Evolutionary conservation across 2,888 invertebrate genomes (phyloP).

Genomic region (Caenorhabditis sp.): DNA sequence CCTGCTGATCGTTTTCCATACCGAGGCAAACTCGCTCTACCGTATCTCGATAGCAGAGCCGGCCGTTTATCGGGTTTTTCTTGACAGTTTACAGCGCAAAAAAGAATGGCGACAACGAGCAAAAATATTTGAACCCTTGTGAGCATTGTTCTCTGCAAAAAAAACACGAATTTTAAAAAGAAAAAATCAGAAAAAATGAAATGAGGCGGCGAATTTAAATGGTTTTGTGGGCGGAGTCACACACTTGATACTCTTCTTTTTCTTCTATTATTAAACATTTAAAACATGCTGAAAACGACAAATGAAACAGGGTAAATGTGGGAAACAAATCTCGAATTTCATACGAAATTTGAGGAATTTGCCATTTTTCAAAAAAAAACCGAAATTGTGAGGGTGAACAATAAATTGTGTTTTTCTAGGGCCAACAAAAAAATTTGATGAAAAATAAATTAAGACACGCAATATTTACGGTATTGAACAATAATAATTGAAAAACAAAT

Average conservation of each 20-base stretch:
- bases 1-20: slow-evolving; percentile 34
- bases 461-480: neutral
- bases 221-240: neutral
- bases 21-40: slow-evolving; percentile 30
- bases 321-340: slow-evolving; percentile 1
- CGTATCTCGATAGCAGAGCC: slow-evolving; percentile 32
- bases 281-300: neutral
- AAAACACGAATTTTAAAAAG: neutral
- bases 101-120: slow-evolving; percentile 11
- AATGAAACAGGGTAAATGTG: neutral
- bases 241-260: too few species aligned
- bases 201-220: neutral
- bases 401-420: too few species aligned
- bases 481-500: slow-evolving; percentile 2
- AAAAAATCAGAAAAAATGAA: neutral
- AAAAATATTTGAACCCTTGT: slow-evolving; percentile 36
- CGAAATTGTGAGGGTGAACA: too few species aligned
- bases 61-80: slow-evolving; percentile 39
- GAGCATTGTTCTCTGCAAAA: slow-evolving; percentile 30
- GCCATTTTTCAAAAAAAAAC: neutral
- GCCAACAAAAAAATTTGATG: neutral
- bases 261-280: too few species aligned
- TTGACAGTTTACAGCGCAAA: slow-evolving; percentile 13
- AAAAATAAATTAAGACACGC: neutral
- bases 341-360: neutral